These are phyloP conservation scores for Aphidoletes aphidimyza DNA, from an alignment of 2,888 invertebrate species.

Conservation along the genomic window DNA sequence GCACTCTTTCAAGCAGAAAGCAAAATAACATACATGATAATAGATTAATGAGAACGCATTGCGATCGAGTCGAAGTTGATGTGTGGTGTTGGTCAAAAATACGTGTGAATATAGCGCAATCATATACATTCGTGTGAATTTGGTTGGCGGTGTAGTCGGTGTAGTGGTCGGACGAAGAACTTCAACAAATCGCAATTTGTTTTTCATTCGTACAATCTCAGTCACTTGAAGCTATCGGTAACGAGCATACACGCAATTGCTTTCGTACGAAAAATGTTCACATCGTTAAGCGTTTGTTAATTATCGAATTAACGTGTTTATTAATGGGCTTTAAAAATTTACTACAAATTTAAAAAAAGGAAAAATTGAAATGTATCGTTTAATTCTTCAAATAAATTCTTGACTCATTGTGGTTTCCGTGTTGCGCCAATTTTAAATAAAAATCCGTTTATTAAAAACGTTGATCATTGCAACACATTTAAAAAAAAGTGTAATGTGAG, in stretches of 20 bases:
- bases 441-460: too few relatives aligned
- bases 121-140: background rate
- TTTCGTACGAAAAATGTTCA: background rate
- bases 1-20: too few relatives aligned
- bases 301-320: constrained; percentile 8
- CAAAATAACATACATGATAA: too few relatives aligned
- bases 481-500: too few relatives aligned
- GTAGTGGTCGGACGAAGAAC: too few relatives aligned
- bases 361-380: too few relatives aligned
- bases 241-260: background rate
- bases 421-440: too few relatives aligned
- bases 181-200: background rate
- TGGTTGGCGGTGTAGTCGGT: background rate
- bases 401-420: too few relatives aligned
- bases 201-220: constrained; percentile 13
- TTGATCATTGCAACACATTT: too few relatives aligned
- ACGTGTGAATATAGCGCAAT: background rate
- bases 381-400: too few relatives aligned
- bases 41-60: background rate
- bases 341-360: background rate
- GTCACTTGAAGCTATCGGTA: constrained; percentile 1
- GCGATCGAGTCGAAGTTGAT: background rate
- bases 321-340: background rate
- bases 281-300: background rate
- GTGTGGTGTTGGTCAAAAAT: background rate